Percentiles rank a stretch among this genome's conserved stretches.
Evolutionary conservation across 2,888 invertebrate genomes (phyloP).

Genomic region (Artemia sp.): DNA sequence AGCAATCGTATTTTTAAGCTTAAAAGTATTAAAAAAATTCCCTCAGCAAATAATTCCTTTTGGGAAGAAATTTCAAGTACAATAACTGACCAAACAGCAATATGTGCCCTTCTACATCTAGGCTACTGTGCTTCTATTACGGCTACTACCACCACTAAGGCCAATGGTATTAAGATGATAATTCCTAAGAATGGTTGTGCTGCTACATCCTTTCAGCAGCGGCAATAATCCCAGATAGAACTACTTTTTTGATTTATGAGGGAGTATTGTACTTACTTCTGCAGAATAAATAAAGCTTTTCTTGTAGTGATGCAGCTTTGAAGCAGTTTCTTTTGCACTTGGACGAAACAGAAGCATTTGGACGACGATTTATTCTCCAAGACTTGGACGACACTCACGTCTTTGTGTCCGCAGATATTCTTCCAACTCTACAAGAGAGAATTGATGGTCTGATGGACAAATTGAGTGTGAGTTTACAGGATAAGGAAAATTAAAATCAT

Average conservation of each 20-base stretch:
- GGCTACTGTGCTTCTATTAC: too few relatives aligned
- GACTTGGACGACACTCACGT: slow-evolving; percentile 89
- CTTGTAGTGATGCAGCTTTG: slow-evolving; percentile 86
- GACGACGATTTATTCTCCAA: slow-evolving; percentile 85
- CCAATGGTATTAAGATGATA: neutral
- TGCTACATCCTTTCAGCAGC: neutral
- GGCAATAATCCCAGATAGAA: slow-evolving; percentile 18
- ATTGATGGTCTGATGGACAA: slow-evolving; percentile 93
- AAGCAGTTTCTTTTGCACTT: slow-evolving; percentile 91
- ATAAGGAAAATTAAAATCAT: slow-evolving; percentile 47
- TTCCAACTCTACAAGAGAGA: slow-evolving; percentile 66
- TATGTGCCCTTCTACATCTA: too few relatives aligned
- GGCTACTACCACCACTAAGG: too few relatives aligned
- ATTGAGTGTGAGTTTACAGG: slow-evolving; percentile 70
- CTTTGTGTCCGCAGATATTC: slow-evolving; percentile 84
- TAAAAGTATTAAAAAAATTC: too few relatives aligned
- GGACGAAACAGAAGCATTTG: slow-evolving; percentile 80
- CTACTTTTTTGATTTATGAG: slow-evolving; percentile 22
- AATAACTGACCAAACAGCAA: too few relatives aligned
- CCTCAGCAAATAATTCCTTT: too few relatives aligned
- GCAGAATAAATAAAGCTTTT: neutral
- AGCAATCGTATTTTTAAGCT: too few relatives aligned
- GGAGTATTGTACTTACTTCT: too few relatives aligned
- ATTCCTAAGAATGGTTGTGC: neutral
- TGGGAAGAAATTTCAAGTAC: too few relatives aligned